A percentile compares a stretch with the other conserved stretches of the same genome.
Evolutionary conservation across 1,140 invertebrate genomes (phyloP).

Genomic region (Glossosoma conforme): DNA sequence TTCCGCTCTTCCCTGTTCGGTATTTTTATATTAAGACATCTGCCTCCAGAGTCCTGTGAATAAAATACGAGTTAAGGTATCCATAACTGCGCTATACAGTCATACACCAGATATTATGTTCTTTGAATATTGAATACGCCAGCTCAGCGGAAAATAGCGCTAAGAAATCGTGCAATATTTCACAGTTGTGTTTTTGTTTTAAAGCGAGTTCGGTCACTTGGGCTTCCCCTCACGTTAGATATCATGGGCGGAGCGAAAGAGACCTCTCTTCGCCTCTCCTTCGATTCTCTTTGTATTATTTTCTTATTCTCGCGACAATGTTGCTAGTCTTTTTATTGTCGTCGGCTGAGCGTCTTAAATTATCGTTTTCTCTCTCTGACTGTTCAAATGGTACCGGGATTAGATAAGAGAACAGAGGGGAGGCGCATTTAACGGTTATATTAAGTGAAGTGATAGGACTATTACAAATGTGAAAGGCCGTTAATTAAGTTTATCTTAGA

Average conservation of each 20-base stretch:
- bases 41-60: too few relatives aligned
- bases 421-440: slow-evolving; percentile 1
- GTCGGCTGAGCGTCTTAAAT: slow-evolving; percentile 10
- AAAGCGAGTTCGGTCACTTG: slow-evolving; percentile 14
- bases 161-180: background rate
- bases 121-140: slow-evolving; percentile 2
- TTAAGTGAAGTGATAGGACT: background rate
- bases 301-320: slow-evolving; percentile 24
- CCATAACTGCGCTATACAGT: too few relatives aligned
- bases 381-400: slow-evolving; percentile 16
- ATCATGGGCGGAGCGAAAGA: slow-evolving; percentile 18
- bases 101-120: background rate
- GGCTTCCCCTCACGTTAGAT: slow-evolving; percentile 17
- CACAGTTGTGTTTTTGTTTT: slow-evolving; percentile 12
- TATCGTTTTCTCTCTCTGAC: slow-evolving; percentile 17
- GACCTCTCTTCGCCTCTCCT: slow-evolving; percentile 17
- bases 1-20: too few relatives aligned
- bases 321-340: slow-evolving; percentile 14
- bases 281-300: slow-evolving; percentile 18
- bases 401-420: slow-evolving; percentile 16
- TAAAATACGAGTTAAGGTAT: too few relatives aligned
- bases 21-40: too few relatives aligned
- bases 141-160: background rate
- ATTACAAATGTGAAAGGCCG: too few relatives aligned
- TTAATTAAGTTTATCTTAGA: too few relatives aligned